Evolutionary conservation across 2,113 vertebrate genomes (phyloP), one percentile per base, ranked within the genome.

Genomic region (Siniperca knerii): DNA sequence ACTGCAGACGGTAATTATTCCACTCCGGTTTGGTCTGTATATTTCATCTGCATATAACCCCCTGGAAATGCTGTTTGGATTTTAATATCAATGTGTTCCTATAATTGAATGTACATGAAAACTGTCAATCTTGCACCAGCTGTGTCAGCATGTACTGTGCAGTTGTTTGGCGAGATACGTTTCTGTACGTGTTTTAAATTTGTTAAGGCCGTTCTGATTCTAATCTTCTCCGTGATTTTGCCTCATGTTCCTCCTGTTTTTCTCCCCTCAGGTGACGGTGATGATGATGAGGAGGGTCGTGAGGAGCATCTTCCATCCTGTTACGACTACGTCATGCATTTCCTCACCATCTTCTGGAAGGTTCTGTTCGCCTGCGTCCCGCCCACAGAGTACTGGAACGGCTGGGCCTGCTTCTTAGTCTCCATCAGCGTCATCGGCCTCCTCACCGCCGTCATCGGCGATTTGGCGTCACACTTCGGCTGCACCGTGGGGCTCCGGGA

Each of bases 261-360:
- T 16, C 4, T n/a, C 21, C n/a, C 23, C 42, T 54, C 77, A 93
- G 94, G 92, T 25, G 84, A 92, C 4, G 91, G 96, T 3, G 96
- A 97, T 0, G 97, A 97, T 29, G 97, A 98, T 0, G 95, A 95
- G 15, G 95, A 96, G 37, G 94, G 96, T 1, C 93, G 96, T 1
- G 97, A 97, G 88, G 97, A 97, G 83, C 95, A 85, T 35, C 96
- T 96, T 2, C 97, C 97, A 0, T 98, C 97, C 1, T 98, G 97
- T 87, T 97, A 95, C 6, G 97, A 98, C 92, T 98, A 98, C 72
- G 92, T 98, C 90, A 98, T 98, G 97, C 97, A 98, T 86, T 97
- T 98, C 91, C 93, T 98, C 86, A 98, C 97, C 0, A 97, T 98
- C 54, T 98, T 98, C 96, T 98, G 97, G 97, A 98, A 98, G 94